phyloP scores from a whole-genome alignment of 37 sponge, comb jelly and placozoan genomes.

The Cliona cf. orientalis region DNA sequence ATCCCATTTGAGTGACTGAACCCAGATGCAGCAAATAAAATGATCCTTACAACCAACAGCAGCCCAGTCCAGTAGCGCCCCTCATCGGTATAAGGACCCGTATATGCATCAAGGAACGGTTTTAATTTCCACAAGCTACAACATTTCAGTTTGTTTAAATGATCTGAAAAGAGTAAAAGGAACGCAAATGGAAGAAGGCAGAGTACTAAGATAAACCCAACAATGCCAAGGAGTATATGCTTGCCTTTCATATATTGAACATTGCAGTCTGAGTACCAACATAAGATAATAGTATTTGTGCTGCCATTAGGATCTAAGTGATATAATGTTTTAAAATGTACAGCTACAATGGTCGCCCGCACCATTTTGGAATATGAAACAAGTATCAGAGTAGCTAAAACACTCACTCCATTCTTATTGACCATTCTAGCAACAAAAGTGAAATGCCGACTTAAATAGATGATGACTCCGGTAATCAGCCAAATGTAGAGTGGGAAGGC shows the following conservation, averaged over 20 bases:
- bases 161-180: neutral
- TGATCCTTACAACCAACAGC: neutral
- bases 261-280: slow-evolving; percentile 23
- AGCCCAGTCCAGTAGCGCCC: slow-evolving; percentile 12
- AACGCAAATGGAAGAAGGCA: neutral
- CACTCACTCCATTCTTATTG: slow-evolving; percentile 16
- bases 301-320: neutral
- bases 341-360: neutral
- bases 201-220: neutral
- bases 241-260: neutral
- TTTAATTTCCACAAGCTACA: slow-evolving; percentile 2
- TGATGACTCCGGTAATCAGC: slow-evolving; percentile 7
- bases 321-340: neutral
- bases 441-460: slow-evolving; percentile 1
- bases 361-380: slow-evolving; percentile 31
- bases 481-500: slow-evolving; percentile 41
- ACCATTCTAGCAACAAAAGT: neutral
- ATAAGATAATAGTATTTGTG: neutral
- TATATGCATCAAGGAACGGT: slow-evolving; percentile 29
- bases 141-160: neutral
- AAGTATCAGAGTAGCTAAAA: slow-evolving; percentile 19
- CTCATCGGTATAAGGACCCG: neutral
- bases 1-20: neutral
- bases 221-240: neutral
- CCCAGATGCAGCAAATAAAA: neutral